These are phyloP conservation scores for Petaurus breviceps DNA, from an alignment of 2,113 vertebrate species.

Conservation along the genomic window DNA sequence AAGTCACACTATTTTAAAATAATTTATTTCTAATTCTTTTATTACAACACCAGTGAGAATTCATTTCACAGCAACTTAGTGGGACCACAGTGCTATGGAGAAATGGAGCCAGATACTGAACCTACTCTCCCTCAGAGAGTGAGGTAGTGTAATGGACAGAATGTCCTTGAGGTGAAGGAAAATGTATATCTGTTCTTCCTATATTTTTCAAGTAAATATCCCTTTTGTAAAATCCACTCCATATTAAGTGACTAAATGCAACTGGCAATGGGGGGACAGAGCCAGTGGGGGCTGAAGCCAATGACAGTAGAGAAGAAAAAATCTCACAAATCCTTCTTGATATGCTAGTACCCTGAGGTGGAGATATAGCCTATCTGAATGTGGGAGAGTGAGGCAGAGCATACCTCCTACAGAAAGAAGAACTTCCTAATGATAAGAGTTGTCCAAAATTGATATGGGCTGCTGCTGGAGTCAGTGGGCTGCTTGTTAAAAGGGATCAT, in stretches of 20 bases:
- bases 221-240: neutral
- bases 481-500: neutral
- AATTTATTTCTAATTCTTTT: neutral
- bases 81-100: neutral
- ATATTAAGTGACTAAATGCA: neutral
- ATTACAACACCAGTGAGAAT: neutral
- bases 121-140: too few relatives aligned
- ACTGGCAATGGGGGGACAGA: neutral
- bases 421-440: neutral
- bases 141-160: too few relatives aligned
- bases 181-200: neutral
- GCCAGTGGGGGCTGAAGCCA: too few relatives aligned
- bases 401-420: neutral
- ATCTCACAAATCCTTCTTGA: too few relatives aligned
- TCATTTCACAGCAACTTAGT: neutral
- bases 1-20: neutral
- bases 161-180: neutral
- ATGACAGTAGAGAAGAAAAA: too few relatives aligned
- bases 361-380: too few relatives aligned
- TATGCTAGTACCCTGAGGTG: too few relatives aligned
- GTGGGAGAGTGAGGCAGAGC: neutral
- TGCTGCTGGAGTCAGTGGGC: too few relatives aligned
- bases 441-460: too few relatives aligned
- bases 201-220: neutral
- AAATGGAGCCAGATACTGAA: too few relatives aligned